phyloP scores from a whole-genome alignment of 2,888 invertebrate genomes.

The Malachius bipustulatus region DNA sequence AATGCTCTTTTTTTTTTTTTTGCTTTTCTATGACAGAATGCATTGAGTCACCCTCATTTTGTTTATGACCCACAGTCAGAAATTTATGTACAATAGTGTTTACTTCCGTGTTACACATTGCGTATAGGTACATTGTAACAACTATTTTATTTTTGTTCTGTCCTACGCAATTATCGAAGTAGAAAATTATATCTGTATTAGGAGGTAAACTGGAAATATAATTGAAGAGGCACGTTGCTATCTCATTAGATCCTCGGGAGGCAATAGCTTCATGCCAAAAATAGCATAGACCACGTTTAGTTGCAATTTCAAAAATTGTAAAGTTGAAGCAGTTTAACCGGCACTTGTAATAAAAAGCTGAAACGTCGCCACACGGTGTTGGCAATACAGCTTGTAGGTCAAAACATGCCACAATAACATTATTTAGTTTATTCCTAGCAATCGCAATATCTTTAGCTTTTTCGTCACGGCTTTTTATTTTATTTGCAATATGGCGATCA shows the following conservation, averaged over 20 bases:
- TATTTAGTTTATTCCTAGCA: too few relatives aligned
- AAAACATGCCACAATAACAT: slow-evolving; percentile 12
- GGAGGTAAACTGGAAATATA: slow-evolving; percentile 4
- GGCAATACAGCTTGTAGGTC: slow-evolving; percentile 15
- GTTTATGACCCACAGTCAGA: slow-evolving; percentile 11
- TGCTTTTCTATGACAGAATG: slow-evolving; percentile 8
- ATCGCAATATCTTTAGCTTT: too few relatives aligned
- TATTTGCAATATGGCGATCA: too few relatives aligned
- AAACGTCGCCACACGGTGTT: slow-evolving; percentile 13
- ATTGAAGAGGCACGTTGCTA: slow-evolving; percentile 11
- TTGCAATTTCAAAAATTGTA: slow-evolving; percentile 13
- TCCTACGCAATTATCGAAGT: slow-evolving; percentile 10
- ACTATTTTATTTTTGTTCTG: slow-evolving; percentile 13
- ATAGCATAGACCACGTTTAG: slow-evolving; percentile 11
- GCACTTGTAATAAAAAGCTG: slow-evolving; percentile 15
- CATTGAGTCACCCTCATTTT: slow-evolving; percentile 8
- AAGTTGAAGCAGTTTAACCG: slow-evolving; percentile 13
- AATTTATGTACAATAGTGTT: slow-evolving; percentile 10
- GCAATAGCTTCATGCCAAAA: slow-evolving; percentile 11
- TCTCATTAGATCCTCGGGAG: slow-evolving; percentile 11
- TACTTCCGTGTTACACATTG: slow-evolving; percentile 6
- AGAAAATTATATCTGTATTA: slow-evolving; percentile 9
- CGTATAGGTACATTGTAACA: slow-evolving; percentile 12
- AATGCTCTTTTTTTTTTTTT: slow-evolving; percentile 10
- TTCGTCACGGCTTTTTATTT: too few relatives aligned